A percentile compares a stretch with the other conserved stretches of the same genome.
Evolutionary conservation across 2,113 vertebrate species (phyloP).

Genomic region (Poeciliopsis turrubarensis): DNA sequence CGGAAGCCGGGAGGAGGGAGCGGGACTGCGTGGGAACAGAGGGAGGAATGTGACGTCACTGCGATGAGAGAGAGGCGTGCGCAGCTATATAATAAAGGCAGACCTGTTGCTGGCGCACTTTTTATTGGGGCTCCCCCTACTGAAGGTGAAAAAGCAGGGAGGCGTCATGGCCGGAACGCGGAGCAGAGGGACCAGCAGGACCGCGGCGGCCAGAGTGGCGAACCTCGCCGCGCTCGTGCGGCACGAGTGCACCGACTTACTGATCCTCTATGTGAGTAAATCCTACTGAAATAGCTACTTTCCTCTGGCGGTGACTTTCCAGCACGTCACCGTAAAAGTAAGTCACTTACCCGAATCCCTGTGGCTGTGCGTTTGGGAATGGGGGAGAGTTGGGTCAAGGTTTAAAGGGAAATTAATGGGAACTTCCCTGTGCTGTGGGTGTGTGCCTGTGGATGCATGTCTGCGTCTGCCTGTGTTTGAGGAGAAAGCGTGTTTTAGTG

Average conservation of each 20-base stretch:
- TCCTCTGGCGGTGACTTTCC: slow-evolving; percentile 11
- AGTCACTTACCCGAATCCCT: neutral
- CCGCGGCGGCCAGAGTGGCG: slow-evolving; percentile 25
- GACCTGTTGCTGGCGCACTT: slow-evolving; percentile 14
- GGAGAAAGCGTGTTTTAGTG: neutral
- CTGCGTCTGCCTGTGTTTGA: neutral
- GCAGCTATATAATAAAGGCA: neutral
- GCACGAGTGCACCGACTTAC: slow-evolving; percentile 63
- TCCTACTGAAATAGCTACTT: neutral
- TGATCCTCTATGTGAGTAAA: slow-evolving; percentile 79
- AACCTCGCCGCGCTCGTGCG: slow-evolving; percentile 69
- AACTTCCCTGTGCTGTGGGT: neutral
- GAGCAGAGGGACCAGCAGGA: slow-evolving; percentile 62
- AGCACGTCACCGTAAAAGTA: neutral
- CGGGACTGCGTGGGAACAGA: too few relatives aligned
- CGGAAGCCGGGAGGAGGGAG: neutral
- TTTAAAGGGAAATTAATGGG: slow-evolving; percentile 31
- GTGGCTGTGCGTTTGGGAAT: neutral
- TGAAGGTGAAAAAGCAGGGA: neutral
- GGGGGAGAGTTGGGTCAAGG: neutral
- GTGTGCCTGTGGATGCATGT: neutral
- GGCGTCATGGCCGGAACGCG: too few relatives aligned
- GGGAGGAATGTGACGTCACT: neutral
- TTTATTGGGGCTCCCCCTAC: neutral
- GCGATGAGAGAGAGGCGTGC: slow-evolving; percentile 20